These are phyloP conservation scores for Aspidapion aeneum DNA, from an alignment of 2,888 invertebrate genomes.

Conservation along the genomic window DNA sequence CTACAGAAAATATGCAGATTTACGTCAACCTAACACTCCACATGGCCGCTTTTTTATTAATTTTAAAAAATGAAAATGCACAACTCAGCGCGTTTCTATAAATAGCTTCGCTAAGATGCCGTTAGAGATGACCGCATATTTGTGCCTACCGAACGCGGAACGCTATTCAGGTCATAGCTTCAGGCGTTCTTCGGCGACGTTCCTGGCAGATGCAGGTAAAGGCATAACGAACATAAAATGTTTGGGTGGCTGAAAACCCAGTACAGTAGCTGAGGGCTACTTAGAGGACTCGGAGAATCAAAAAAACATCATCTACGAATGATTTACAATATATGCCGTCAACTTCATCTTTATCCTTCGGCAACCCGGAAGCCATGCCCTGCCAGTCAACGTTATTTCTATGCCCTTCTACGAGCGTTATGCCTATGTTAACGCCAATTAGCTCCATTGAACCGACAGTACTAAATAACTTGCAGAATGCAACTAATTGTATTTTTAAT, in stretches of 20 bases:
- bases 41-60: constrained; percentile 1
- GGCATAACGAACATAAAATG: constrained; percentile 4
- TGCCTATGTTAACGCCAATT: background rate
- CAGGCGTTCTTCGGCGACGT: background rate
- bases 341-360: background rate
- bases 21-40: constrained; percentile 2
- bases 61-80: constrained; percentile 1
- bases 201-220: constrained; percentile 4
- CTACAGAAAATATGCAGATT: constrained; percentile 2
- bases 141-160: constrained; percentile 1
- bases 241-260: background rate
- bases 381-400: background rate
- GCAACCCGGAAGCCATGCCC: background rate
- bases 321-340: background rate
- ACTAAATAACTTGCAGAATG: background rate
- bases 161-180: constrained; percentile 4
- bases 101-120: background rate
- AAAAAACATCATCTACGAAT: background rate
- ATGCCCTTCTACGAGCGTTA: background rate
- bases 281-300: constrained; percentile 3
- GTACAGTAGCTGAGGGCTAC: constrained; percentile 2
- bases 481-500: background rate
- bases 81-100: background rate
- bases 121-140: too few relatives aligned
- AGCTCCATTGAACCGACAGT: background rate